phyloP scores from a whole-genome alignment of 2,888 invertebrate species.

The Synanthedon andrenaeformis region DNA sequence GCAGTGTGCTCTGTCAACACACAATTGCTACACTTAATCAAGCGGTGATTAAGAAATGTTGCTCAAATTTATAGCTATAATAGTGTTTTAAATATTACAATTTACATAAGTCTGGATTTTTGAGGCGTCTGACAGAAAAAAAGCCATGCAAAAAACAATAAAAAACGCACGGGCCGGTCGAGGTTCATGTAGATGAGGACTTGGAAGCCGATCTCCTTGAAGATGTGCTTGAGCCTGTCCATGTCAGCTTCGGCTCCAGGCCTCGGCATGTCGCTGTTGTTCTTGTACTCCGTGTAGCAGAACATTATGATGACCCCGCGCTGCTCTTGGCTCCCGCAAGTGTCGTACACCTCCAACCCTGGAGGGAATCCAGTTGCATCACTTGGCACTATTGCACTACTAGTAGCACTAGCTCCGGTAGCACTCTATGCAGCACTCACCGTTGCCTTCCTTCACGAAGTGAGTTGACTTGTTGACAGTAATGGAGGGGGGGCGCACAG shows the following conservation, averaged over 20 bases:
- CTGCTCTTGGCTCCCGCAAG: constrained; percentile 47
- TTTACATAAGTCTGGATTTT: too few relatives aligned
- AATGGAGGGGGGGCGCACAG: constrained; percentile 23
- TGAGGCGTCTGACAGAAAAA: too few relatives aligned
- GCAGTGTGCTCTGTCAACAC: constrained; percentile 34
- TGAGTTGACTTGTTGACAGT: constrained; percentile 36
- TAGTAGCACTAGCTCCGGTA: neutral
- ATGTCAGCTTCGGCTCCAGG: constrained; percentile 73
- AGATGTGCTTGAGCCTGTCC: constrained; percentile 68
- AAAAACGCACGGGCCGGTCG: constrained; percentile 36
- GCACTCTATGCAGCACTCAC: constrained; percentile 11
- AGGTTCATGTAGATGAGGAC: constrained; percentile 50
- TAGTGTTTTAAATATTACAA: too few relatives aligned
- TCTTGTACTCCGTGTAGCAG: constrained; percentile 69
- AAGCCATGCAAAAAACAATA: too few relatives aligned
- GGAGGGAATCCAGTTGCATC: neutral
- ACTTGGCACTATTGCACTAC: neutral
- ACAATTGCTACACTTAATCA: too few relatives aligned
- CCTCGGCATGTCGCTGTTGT: constrained; percentile 44
- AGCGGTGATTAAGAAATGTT: too few relatives aligned
- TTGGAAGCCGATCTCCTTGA: constrained; percentile 70
- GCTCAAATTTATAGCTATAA: too few relatives aligned
- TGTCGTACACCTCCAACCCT: constrained; percentile 58
- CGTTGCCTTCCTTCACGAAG: constrained; percentile 29
- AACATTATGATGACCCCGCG: constrained; percentile 74